phyloP scores from a whole-genome alignment of 2,113 vertebrate genomes.

The Bos indicus region DNA sequence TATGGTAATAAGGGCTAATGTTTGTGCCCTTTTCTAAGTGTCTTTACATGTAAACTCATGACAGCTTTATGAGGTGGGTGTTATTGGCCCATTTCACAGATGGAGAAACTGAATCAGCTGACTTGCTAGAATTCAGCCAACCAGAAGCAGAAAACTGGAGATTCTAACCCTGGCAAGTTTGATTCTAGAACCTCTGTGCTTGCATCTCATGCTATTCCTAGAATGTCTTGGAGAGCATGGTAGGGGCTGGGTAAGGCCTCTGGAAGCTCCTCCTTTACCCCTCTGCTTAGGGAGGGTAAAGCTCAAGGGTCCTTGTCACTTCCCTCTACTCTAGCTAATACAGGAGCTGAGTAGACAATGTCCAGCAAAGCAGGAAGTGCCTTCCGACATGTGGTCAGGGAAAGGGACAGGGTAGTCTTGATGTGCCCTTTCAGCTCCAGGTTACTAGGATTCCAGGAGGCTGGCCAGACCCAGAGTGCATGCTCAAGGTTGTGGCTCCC shows the following conservation, averaged over 20 bases:
- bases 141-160: background rate
- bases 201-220: too few species aligned
- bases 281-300: background rate
- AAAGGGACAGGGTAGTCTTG: background rate
- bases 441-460: background rate
- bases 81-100: background rate
- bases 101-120: background rate
- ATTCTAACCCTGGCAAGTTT: background rate
- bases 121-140: background rate
- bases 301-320: background rate
- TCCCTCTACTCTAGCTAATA: background rate
- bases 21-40: background rate
- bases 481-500: background rate
- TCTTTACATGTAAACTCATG: background rate
- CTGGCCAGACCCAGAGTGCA: background rate
- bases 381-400: background rate
- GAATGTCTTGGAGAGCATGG: background rate
- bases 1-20: background rate
- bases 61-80: background rate
- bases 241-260: background rate
- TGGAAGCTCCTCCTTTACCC: background rate
- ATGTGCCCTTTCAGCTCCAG: background rate
- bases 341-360: background rate
- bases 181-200: background rate
- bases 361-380: background rate